phyloP scores from a whole-genome alignment of 1,140 invertebrate genomes.

The Pogonognathellus flavescens region DNA sequence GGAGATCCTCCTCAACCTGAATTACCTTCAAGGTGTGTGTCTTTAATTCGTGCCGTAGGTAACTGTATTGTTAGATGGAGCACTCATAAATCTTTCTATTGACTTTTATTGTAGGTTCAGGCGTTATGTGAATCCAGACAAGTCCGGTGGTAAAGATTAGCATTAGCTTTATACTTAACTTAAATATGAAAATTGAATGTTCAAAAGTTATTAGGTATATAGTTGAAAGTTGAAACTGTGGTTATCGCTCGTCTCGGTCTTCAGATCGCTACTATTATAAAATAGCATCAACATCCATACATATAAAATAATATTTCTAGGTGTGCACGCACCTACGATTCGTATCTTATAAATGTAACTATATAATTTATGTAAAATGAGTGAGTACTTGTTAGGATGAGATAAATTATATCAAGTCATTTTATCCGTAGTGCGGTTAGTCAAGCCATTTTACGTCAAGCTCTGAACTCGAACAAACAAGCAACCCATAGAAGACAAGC shows the following conservation, averaged over 20 bases:
- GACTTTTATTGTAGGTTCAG: slow-evolving; percentile 41
- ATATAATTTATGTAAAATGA: background rate
- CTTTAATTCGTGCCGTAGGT: background rate
- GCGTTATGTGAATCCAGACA: slow-evolving; percentile 53
- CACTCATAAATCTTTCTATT: background rate
- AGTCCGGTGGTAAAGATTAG: slow-evolving; percentile 41
- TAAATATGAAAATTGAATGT: slow-evolving; percentile 7
- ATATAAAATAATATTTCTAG: too few species aligned
- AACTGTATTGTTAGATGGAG: background rate
- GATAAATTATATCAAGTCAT: too few species aligned
- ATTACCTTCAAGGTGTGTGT: slow-evolving; percentile 60
- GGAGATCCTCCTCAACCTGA: slow-evolving; percentile 64
- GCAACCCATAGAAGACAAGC: slow-evolving; percentile 43
- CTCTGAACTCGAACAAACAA: background rate
- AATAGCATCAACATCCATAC: too few species aligned
- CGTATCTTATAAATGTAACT: background rate
- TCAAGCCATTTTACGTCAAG: slow-evolving; percentile 10
- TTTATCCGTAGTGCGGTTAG: background rate
- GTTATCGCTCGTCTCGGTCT: slow-evolving; percentile 34
- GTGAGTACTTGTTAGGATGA: background rate
- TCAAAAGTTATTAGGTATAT: slow-evolving; percentile 37
- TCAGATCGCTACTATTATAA: background rate
- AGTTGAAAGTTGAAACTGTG: slow-evolving; percentile 30
- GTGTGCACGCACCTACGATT: background rate
- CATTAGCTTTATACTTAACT: slow-evolving; percentile 47